Base-by-base conservation (phyloP, 2,797 vertebrate genomes). In the Parotocinclus haroldoi region DNA sequence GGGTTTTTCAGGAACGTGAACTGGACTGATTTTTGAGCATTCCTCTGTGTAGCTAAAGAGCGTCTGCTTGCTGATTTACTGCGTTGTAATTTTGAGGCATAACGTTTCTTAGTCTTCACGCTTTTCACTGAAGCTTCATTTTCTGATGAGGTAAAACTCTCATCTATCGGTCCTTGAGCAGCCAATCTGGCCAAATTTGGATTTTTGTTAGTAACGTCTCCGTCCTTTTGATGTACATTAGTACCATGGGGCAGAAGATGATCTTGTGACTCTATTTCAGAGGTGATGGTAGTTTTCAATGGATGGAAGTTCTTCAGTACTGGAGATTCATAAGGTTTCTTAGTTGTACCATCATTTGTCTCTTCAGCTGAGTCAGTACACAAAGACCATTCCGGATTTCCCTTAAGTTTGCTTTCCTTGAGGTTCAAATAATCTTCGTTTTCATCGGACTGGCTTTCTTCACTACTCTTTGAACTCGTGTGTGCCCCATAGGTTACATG, bases 111-210 rank as follows among this genome's bases (percentile, higher is more conserved):
- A 54, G 44, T 13, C 70, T 17, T 63, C 13, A 57, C 48, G 42
- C 77, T 87, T 76, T 81, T 79, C 51, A 50, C 16, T n/a, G 80
- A 70, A 36, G 65, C 68, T 63, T 89, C 84, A 13, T 96, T 94
- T 51, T 95, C 95, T 75, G 92, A 94, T 7, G 92, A 95, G 14
- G 90, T 89, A 79, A 90, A 92, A 10, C 80, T 81, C 65, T 91
- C 88, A 64, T 90, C 69, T 80, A 58, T 80, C 10, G 54, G 60
- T 63, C 14, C 63, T 14, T 37, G 60, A 9, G 14, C 40, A 44
- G n/a, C 46, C 40, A 62, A 53, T 39, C 54, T 71, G n/a, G 39
- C 18, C 68, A 68, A 54, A 58, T 58, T 36, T 68, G 69, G 12
- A 16, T 64, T 59, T 19, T 49, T 7, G 7, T 19, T 46, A 14